Conservation (phyloP, 2,797 vertebrate species). For the Phrynocephalus guinanensis region DNA sequence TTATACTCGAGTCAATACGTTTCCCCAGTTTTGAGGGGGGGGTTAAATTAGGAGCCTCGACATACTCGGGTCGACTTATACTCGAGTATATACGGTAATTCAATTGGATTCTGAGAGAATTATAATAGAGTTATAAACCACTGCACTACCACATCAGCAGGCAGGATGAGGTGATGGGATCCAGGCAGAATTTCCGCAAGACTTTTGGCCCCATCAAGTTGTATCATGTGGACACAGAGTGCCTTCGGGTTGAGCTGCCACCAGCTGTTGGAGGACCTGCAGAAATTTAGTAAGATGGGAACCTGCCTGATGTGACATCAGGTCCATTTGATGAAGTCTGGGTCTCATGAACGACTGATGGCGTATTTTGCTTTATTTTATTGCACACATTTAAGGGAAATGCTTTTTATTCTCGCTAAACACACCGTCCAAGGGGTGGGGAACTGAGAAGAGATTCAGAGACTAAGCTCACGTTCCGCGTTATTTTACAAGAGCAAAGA, state of each 20-base stretch:
- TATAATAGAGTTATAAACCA: background rate
- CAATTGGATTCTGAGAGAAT: conserved; percentile 18
- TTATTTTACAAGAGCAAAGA: conserved; percentile 54
- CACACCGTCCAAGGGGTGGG: no score
- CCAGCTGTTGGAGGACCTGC: background rate
- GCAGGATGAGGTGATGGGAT: background rate
- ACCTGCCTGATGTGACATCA: background rate
- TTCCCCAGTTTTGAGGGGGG: no score
- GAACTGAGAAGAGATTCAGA: background rate
- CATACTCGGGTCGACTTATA: no score
- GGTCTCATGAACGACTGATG: no score
- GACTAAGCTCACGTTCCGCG: background rate
- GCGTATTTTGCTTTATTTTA: no score
- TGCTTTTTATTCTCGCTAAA: no score
- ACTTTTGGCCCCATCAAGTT: no score
- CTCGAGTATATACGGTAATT: background rate
- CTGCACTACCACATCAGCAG: background rate
- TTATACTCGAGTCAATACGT: no score
- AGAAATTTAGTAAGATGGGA: no score
- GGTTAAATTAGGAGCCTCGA: no score
- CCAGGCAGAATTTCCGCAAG: background rate
- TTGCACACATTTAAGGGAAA: no score
- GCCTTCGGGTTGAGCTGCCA: background rate
- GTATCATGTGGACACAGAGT: background rate
- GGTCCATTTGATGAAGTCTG: background rate